These are phyloP conservation scores for Macquaria australasica DNA, from an alignment of 2,113 vertebrate species.

Conservation along the genomic window DNA sequence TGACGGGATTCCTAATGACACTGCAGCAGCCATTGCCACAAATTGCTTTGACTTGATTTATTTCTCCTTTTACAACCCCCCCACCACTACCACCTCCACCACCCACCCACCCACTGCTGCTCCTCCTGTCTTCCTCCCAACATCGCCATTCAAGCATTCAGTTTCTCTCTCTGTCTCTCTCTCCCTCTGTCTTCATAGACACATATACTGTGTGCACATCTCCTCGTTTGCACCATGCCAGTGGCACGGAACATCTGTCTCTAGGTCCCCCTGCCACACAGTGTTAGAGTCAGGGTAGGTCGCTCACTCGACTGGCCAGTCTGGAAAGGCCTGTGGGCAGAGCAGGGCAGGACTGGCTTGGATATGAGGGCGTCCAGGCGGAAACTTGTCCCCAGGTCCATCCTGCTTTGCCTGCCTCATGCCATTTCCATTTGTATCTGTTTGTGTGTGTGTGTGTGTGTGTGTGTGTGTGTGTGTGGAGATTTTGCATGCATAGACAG, in stretches of 20 bases:
- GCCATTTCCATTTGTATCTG: slow-evolving; percentile 68
- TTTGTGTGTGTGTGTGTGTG: slow-evolving; percentile 28
- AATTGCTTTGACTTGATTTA: slow-evolving; percentile 86
- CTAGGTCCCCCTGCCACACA: slow-evolving; percentile 80
- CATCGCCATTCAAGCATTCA: slow-evolving; percentile 54
- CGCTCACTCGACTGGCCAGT: slow-evolving; percentile 73
- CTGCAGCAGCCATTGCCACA: slow-evolving; percentile 79
- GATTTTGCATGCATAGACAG: slow-evolving; percentile 40
- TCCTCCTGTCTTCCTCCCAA: slow-evolving; percentile 41
- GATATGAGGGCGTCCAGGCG: slow-evolving; percentile 66
- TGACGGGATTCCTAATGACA: slow-evolving; percentile 85
- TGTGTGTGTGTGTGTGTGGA: slow-evolving; percentile 26
- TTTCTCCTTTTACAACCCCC: slow-evolving; percentile 77
- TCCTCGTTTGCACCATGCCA: slow-evolving; percentile 75
- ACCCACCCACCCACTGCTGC: slow-evolving; percentile 36
- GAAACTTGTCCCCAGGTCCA: slow-evolving; percentile 77
- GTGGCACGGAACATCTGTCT: slow-evolving; percentile 91
- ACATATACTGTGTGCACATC: slow-evolving; percentile 49
- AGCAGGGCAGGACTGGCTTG: slow-evolving; percentile 55
- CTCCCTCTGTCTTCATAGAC: slow-evolving; percentile 32
- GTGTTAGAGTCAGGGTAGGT: slow-evolving; percentile 78
- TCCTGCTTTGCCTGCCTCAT: slow-evolving; percentile 71
- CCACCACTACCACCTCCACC: not conserved
- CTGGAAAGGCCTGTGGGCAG: slow-evolving; percentile 66
- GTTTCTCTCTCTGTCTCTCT: slow-evolving; percentile 41